Evolutionary conservation across 2,888 invertebrate genomes (phyloP).

Genomic region (Plusia festucae): DNA sequence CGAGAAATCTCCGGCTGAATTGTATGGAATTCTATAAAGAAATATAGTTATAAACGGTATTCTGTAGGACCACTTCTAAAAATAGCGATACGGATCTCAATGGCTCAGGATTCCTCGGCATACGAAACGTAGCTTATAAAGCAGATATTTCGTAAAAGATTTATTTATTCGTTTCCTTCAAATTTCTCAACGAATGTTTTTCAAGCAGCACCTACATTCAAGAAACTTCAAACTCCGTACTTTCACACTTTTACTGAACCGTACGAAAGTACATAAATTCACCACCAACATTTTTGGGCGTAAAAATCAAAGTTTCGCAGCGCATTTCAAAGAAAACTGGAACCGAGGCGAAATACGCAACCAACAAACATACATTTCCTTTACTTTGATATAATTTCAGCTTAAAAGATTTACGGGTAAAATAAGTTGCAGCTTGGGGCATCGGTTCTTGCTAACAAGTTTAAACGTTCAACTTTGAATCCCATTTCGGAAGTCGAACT

Average conservation of each 20-base stretch:
- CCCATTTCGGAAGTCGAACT: conserved; percentile 69
- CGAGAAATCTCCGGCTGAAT: neutral
- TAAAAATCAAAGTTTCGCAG: conserved; percentile 56
- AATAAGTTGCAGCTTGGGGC: conserved; percentile 49
- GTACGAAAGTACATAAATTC: conserved; percentile 51
- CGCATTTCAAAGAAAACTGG: conserved; percentile 24
- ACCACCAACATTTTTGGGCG: conserved; percentile 47
- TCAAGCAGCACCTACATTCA: conserved; percentile 17
- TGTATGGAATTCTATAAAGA: neutral
- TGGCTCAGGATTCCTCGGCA: conserved; percentile 4
- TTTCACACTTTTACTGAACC: conserved; percentile 28
- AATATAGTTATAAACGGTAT: neutral
- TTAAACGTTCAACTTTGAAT: conserved; percentile 71
- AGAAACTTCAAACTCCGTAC: conserved; percentile 39
- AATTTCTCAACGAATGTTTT: conserved; percentile 26
- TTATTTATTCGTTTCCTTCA: conserved; percentile 10
- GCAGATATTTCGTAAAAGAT: conserved; percentile 3
- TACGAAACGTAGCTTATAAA: conserved; percentile 3
- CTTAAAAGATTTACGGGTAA: conserved; percentile 62
- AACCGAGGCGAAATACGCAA: conserved; percentile 38
- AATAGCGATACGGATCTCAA: neutral
- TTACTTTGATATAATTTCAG: conserved; percentile 54
- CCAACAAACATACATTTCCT: conserved; percentile 55
- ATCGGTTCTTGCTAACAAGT: conserved; percentile 65
- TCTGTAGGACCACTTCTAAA: neutral